phyloP scores from a whole-genome alignment of 2,888 invertebrate genomes.

The Liopterus haemorrhoidalis region DNA sequence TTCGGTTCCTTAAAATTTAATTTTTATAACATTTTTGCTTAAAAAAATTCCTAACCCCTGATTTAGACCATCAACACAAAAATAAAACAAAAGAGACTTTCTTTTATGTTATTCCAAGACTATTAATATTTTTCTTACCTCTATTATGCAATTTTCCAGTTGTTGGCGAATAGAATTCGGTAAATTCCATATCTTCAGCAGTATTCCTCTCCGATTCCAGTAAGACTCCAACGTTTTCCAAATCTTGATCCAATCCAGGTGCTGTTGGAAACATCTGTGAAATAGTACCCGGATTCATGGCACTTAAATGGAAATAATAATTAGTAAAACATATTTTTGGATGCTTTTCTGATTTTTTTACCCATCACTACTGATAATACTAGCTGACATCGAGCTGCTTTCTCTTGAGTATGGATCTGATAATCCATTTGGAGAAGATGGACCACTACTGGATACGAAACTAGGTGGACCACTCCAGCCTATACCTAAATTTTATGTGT shows the following conservation, averaged over 20 bases:
- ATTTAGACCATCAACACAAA: too few species aligned
- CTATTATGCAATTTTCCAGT: constrained; percentile 17
- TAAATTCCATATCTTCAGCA: constrained; percentile 39
- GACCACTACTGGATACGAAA: constrained; percentile 69
- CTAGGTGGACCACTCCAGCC: constrained; percentile 87
- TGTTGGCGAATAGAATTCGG: constrained; percentile 38
- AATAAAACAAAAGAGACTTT: too few species aligned
- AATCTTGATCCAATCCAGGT: constrained; percentile 51
- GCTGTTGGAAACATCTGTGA: constrained; percentile 52
- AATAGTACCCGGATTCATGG: constrained; percentile 36
- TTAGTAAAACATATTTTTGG: constrained; percentile 13
- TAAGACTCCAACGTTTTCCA: constrained; percentile 48
- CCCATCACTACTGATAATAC: constrained; percentile 60
- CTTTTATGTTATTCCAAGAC: too few species aligned
- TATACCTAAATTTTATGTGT: constrained; percentile 37
- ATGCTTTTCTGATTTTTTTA: constrained; percentile 36
- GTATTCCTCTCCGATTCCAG: constrained; percentile 43
- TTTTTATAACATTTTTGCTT: too few species aligned
- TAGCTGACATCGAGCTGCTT: constrained; percentile 58
- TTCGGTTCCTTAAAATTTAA: too few species aligned
- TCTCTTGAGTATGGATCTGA: constrained; percentile 54
- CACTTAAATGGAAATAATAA: constrained; percentile 7
- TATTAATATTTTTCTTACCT: constrained; percentile 6
- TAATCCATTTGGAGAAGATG: constrained; percentile 73
- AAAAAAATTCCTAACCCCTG: too few species aligned